Conservation (phyloP, 2,113 vertebrate genomes). For the Tricholaema leucomelas region DNA sequence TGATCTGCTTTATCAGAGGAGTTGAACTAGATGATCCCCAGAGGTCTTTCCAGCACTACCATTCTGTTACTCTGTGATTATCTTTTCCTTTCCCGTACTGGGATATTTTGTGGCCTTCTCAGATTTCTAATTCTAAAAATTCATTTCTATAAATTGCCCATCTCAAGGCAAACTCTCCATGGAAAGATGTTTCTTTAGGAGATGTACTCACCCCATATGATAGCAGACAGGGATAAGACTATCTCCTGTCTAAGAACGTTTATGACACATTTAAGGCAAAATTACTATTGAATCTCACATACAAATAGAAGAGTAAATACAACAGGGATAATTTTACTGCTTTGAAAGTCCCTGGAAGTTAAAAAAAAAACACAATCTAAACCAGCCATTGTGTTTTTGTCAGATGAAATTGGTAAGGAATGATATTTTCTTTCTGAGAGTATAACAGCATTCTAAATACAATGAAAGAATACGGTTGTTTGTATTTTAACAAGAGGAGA, state of each 20-base stretch:
- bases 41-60: no score
- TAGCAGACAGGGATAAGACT: background rate
- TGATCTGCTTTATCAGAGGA: no score
- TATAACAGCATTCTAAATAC: background rate
- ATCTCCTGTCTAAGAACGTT: background rate
- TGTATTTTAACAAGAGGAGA: background rate
- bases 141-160: background rate
- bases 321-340: background rate
- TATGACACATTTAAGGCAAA: background rate
- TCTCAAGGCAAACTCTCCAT: background rate
- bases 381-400: background rate
- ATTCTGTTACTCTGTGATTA: no score
- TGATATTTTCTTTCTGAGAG: background rate
- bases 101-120: background rate
- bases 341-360: background rate
- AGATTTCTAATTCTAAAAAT: background rate
- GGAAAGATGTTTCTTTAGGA: background rate
- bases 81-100: background rate
- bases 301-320: background rate
- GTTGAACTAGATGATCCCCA: no score
- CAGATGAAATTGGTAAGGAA: background rate
- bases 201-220: background rate
- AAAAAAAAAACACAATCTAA: background rate
- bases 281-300: background rate
- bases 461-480: background rate